phyloP scores from a whole-genome alignment of 2,888 invertebrate genomes.

The Drosophila paranaensis region DNA sequence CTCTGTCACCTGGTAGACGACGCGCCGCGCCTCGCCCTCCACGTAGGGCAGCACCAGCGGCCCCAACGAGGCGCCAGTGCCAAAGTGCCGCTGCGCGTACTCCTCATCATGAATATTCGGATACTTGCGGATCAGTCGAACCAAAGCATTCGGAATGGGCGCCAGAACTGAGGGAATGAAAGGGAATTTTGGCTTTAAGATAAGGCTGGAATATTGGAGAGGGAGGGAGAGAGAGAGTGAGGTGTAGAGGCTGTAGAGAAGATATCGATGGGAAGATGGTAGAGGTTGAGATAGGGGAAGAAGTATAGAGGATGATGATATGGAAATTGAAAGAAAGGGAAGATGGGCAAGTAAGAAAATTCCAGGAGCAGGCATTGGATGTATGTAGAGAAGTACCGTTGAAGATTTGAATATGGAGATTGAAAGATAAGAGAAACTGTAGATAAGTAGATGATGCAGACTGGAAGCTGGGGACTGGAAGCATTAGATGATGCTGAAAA shows the following conservation, averaged over 20 bases:
- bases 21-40: constrained; percentile 85
- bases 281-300: neutral
- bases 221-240: too few species aligned
- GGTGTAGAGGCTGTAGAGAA: too few species aligned
- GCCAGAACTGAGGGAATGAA: constrained; percentile 87
- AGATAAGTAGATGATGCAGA: neutral
- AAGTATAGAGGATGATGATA: neutral
- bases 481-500: neutral
- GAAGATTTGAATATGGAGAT: too few species aligned
- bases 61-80: constrained; percentile 84
- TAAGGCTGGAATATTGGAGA: neutral
- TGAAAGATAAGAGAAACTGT: neutral
- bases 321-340: too few species aligned
- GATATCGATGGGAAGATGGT: too few species aligned
- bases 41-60: constrained; percentile 88
- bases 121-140: constrained; percentile 86
- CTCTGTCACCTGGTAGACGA: constrained; percentile 92
- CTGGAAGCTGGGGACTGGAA: neutral
- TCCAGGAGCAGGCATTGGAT: too few species aligned
- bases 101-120: constrained; percentile 94
- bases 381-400: too few species aligned
- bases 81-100: constrained; percentile 88
- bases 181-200: neutral
- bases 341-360: too few species aligned
- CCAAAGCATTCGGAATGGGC: constrained; percentile 83